Conservation (phyloP, 2,888 invertebrate genomes). For the Leptothorax acervorum region DNA sequence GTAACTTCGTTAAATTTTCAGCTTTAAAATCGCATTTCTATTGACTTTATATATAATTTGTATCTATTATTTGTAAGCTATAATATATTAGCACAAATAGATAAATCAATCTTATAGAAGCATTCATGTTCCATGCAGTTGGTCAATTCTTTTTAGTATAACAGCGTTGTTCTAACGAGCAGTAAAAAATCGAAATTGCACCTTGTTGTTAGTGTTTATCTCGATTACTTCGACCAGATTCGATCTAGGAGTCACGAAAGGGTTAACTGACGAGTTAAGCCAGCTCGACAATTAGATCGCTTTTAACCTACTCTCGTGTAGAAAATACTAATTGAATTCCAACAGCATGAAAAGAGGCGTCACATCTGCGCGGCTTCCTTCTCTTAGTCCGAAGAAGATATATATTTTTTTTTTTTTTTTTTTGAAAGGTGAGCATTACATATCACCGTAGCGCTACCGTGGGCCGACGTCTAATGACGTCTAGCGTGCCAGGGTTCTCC, state of each 20-base stretch:
- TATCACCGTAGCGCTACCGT: conserved; percentile 27
- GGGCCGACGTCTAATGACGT: conserved; percentile 50
- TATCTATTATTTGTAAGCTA: neutral
- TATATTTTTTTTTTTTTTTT: conserved; percentile 19
- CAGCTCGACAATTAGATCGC: conserved; percentile 24
- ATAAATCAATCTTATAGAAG: neutral
- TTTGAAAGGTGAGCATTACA: conserved; percentile 31
- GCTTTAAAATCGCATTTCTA: neutral
- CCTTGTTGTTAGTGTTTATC: neutral
- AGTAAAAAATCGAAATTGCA: conserved; percentile 28
- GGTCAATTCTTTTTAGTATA: neutral
- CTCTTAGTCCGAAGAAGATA: conserved; percentile 11
- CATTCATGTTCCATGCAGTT: neutral
- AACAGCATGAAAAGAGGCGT: conserved; percentile 32
- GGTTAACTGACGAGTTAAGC: conserved; percentile 8
- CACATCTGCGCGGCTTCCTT: neutral
- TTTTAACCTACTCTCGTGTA: conserved; percentile 15
- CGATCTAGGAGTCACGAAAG: conserved; percentile 11
- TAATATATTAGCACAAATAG: neutral
- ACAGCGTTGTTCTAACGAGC: neutral
- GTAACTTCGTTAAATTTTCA: conserved; percentile 30
- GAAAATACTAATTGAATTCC: conserved; percentile 23
- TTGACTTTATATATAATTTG: neutral
- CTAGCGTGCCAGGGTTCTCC: conserved; percentile 41
- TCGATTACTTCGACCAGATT: neutral